Conservation (phyloP, 2,888 invertebrate genomes). For the Dorcus parallelipipedus region DNA sequence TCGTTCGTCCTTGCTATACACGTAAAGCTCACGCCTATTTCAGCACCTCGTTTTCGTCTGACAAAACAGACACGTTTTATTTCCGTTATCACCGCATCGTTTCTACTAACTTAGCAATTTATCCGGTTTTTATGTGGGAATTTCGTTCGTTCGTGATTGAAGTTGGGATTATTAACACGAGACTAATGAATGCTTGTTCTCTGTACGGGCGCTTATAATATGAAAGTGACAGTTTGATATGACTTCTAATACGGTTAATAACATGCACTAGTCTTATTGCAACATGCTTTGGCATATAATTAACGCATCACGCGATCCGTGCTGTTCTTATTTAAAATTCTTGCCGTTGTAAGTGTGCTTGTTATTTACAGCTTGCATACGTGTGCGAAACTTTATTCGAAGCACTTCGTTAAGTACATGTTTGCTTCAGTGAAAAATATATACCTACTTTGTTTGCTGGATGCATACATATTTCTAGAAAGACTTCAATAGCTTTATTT, state of each 20-base stretch:
- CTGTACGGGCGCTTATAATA: conserved; percentile 15
- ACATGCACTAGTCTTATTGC: conserved; percentile 25
- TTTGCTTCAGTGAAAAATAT: neutral
- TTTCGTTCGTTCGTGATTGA: conserved; percentile 1
- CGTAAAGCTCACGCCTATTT: conserved; percentile 20
- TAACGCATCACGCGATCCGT: conserved; percentile 31
- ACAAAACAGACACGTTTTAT: neutral
- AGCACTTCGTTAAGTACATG: neutral
- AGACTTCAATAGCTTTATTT: too few species aligned
- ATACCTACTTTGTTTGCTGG: too few species aligned
- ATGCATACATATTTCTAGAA: too few species aligned
- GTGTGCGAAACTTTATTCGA: neutral
- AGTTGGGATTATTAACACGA: neutral
- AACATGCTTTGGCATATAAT: conserved; percentile 26
- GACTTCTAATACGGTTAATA: conserved; percentile 23
- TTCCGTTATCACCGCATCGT: neutral
- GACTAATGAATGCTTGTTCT: conserved; percentile 12
- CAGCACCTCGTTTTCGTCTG: conserved; percentile 9
- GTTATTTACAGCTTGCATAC: neutral
- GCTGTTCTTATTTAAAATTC: conserved; percentile 2
- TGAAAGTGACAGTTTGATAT: conserved; percentile 20
- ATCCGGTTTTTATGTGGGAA: neutral
- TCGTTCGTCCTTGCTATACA: conserved; percentile 19
- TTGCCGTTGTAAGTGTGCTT: conserved; percentile 7
- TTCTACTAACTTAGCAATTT: too few species aligned